Evolutionary conservation across 2,113 vertebrate genomes (phyloP).

Genomic region (Toxotes jaculatrix): DNA sequence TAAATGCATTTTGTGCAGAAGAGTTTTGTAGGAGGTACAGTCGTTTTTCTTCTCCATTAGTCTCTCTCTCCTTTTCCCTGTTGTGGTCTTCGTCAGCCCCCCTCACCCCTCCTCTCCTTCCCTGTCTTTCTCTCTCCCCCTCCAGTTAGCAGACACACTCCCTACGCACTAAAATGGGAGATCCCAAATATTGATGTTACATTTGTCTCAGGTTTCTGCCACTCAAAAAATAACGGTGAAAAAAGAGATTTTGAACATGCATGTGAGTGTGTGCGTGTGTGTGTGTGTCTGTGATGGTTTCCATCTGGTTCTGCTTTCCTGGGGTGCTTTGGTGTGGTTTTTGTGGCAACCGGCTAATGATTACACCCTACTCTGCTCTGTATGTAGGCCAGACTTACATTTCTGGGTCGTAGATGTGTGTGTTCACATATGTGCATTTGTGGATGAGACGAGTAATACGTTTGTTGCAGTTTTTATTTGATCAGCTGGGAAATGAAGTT

Average conservation of each 20-base stretch:
- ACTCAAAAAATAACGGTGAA: constrained; percentile 35
- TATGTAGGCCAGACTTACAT: constrained; percentile 53
- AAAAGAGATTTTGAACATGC: constrained; percentile 25
- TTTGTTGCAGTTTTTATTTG: constrained; percentile 6
- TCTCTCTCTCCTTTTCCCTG: constrained; percentile 5
- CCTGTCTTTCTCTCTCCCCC: neutral
- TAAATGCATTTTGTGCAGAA: neutral
- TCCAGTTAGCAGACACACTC: constrained; percentile 20
- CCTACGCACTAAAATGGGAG: constrained; percentile 16
- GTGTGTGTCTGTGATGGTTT: constrained; percentile 33
- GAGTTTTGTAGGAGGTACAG: constrained; percentile 11
- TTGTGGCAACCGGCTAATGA: constrained; percentile 55
- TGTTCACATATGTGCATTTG: neutral
- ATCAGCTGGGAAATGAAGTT: constrained; percentile 41
- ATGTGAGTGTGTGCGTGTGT: constrained; percentile 23
- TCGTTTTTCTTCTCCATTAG: neutral
- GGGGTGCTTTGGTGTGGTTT: constrained; percentile 68
- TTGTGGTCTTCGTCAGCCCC: neutral
- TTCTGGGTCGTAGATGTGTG: constrained; percentile 4
- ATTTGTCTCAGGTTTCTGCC: constrained; percentile 72
- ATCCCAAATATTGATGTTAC: constrained; percentile 57
- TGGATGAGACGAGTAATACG: constrained; percentile 22
- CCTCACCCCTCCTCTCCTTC: neutral
- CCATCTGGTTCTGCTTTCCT: constrained; percentile 73
- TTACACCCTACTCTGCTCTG: constrained; percentile 54